A percentile compares a stretch with the other conserved stretches of the same genome.
These are phyloP conservation scores for Bufo gargarizans DNA, from an alignment of 2,113 vertebrate genomes.

Conservation along the genomic window DNA sequence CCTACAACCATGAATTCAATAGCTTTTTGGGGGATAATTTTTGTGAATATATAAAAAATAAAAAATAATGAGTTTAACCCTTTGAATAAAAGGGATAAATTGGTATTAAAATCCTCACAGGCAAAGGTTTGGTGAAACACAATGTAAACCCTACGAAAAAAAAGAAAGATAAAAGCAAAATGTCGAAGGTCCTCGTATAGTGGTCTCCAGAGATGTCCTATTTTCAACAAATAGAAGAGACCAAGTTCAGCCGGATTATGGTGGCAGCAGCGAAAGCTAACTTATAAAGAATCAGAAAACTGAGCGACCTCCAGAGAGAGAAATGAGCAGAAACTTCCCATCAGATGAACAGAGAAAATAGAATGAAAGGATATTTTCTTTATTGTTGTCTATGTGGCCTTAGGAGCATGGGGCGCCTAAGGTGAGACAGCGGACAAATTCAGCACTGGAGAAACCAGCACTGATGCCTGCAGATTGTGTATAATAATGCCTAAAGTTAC, in stretches of 20 bases:
- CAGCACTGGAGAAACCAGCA: background rate
- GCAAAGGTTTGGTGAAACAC: background rate
- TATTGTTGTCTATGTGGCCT: background rate
- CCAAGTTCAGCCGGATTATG: background rate
- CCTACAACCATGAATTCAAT: no score
- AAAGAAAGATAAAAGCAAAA: background rate
- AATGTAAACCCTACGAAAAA: background rate
- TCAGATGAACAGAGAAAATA: background rate
- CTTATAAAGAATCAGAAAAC: background rate
- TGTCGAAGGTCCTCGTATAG: background rate
- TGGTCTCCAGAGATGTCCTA: background rate
- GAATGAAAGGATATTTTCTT: background rate
- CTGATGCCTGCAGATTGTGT: background rate
- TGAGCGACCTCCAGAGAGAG: background rate
- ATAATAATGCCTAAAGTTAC: background rate
- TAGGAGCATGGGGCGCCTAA: background rate
- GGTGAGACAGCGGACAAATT: background rate
- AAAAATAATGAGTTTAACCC: background rate
- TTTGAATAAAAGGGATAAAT: background rate
- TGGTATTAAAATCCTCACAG: background rate
- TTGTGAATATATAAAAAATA: background rate
- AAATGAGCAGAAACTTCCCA: background rate
- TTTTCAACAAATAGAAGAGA: constrained; percentile 2
- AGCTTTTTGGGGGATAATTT: background rate
- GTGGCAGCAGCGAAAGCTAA: background rate